A percentile compares a stretch with the other conserved stretches of the same genome.
Conservation (phyloP, 2,888 invertebrate genomes). For the Sphinx pinastri region DNA sequence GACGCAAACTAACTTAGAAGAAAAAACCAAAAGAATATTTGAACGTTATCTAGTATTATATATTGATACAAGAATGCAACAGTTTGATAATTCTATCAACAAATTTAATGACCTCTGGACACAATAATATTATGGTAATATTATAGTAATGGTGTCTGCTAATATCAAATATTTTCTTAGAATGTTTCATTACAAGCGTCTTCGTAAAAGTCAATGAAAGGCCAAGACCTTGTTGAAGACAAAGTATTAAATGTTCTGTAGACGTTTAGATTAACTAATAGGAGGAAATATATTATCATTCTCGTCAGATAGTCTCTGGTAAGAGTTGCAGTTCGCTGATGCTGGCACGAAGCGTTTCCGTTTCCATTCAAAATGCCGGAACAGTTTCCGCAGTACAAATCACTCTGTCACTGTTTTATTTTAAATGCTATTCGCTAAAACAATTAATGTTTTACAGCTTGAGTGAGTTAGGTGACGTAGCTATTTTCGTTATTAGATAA, state of each 20-base stretch:
- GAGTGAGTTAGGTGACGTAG: constrained; percentile 25
- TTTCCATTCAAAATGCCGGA: constrained; percentile 61
- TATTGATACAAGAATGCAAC: no score
- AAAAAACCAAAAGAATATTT: no score
- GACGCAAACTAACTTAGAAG: no score
- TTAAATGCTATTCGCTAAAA: constrained; percentile 33
- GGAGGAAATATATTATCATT: constrained; percentile 64
- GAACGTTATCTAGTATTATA: no score
- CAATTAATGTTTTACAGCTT: constrained; percentile 28
- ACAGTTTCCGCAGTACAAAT: constrained; percentile 65
- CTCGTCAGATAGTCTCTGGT: constrained; percentile 55
- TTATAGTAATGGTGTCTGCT: neutral
- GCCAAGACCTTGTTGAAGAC: constrained; percentile 9
- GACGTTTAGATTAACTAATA: constrained; percentile 25
- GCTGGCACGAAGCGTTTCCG: constrained; percentile 57
- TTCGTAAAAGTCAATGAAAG: constrained; percentile 2
- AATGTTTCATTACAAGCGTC: constrained; percentile 9
- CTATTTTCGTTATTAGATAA: neutral
- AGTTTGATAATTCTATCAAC: no score
- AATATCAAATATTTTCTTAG: neutral
- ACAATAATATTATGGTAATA: neutral
- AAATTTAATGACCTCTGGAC: neutral
- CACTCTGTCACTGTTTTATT: constrained; percentile 60
- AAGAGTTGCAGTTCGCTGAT: constrained; percentile 53
- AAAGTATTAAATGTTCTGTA: constrained; percentile 8